Conservation (phyloP, 2,888 invertebrate species). For the Leucania comma region DNA sequence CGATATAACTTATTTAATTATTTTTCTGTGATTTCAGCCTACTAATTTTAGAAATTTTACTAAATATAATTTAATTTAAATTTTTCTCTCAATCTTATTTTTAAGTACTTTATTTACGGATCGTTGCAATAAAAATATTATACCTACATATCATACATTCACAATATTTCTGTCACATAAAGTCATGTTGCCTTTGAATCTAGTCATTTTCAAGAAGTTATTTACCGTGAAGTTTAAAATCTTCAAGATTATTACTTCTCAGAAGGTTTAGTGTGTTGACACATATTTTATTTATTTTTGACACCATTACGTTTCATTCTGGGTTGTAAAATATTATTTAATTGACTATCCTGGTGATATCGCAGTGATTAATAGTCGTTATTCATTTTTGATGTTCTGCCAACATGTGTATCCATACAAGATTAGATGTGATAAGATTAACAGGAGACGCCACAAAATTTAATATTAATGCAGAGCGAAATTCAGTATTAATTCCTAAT, state of each 20-base stretch:
- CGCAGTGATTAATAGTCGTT: constrained; percentile 58
- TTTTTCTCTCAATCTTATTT: background rate
- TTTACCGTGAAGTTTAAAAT: constrained; percentile 45
- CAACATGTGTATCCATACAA: constrained; percentile 57
- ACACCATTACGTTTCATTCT: constrained; percentile 53
- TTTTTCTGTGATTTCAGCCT: background rate
- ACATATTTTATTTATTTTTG: constrained; percentile 59
- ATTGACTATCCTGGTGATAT: constrained; percentile 63
- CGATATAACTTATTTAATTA: background rate
- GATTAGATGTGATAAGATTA: constrained; percentile 63
- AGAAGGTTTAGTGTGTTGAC: constrained; percentile 33
- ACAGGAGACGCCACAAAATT: constrained; percentile 43
- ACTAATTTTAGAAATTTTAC: background rate
- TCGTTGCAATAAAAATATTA: constrained; percentile 13
- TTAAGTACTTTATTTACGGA: constrained; percentile 5
- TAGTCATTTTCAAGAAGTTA: constrained; percentile 33
- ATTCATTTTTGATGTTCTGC: constrained; percentile 65
- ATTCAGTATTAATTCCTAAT: constrained; percentile 26
- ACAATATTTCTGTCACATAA: constrained; percentile 11
- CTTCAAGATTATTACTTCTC: constrained; percentile 39
- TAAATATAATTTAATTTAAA: background rate
- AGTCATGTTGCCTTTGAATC: constrained; percentile 20
- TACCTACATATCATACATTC: too few relatives aligned
- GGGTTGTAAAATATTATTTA: constrained; percentile 59
- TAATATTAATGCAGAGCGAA: constrained; percentile 52